Evolutionary conservation across 2,888 invertebrate species (phyloP).

Genomic region (Schizaphis graminum): DNA sequence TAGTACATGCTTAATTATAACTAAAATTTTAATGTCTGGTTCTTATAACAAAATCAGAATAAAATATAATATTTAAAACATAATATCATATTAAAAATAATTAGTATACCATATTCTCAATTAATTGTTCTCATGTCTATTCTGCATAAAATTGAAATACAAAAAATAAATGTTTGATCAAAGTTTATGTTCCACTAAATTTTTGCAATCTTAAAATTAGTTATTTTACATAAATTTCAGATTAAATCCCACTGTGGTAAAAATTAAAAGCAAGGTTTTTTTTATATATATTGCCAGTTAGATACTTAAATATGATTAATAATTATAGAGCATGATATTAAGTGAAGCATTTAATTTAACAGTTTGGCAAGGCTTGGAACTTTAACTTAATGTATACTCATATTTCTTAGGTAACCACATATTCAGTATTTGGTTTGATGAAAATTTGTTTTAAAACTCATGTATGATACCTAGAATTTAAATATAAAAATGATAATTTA

Average conservation of each 20-base stretch:
- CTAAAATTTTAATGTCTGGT: not conserved
- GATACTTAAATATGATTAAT: not conserved
- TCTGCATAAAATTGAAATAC: not conserved
- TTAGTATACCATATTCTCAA: not conserved
- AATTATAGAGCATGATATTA: not conserved
- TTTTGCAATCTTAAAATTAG: not conserved
- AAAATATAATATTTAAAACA: not conserved
- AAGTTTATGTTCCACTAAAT: not conserved
- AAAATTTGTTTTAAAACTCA: not conserved
- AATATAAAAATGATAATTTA: not conserved
- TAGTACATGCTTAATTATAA: not conserved
- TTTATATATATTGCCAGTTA: not conserved
- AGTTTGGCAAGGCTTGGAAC: not conserved
- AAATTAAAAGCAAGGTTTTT: not conserved
- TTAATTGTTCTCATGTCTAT: not conserved
- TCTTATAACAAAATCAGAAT: not conserved
- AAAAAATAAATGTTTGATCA: not conserved
- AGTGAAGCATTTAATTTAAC: not conserved
- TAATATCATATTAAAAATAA: not conserved
- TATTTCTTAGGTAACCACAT: not conserved
- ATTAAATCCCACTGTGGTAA: not conserved
- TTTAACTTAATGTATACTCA: not conserved
- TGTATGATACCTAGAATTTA: not conserved
- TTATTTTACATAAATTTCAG: not conserved
- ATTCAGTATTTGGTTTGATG: not conserved